A percentile compares a stretch with the other conserved stretches of the same genome.
Conservation (phyloP, 2,797 vertebrate genomes). For the Spinus pinus region DNA sequence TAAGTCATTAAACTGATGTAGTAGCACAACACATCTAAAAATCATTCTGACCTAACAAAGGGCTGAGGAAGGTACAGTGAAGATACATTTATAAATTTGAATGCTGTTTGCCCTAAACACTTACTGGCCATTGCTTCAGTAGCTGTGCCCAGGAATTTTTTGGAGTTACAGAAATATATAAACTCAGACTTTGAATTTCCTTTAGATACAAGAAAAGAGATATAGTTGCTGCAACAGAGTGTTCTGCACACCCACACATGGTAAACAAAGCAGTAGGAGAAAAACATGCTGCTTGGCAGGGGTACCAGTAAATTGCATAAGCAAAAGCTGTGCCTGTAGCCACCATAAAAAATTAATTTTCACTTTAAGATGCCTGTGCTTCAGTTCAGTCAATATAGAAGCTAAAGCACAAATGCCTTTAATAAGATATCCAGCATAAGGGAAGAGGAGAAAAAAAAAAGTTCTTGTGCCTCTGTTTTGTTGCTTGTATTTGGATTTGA, state of each 20-base stretch:
- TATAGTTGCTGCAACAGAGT: not conserved
- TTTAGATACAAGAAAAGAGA: not conserved
- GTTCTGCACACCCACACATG: not conserved
- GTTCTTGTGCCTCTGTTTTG: not conserved
- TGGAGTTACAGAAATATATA: not conserved
- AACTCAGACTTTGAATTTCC: not conserved
- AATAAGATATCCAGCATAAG: not conserved
- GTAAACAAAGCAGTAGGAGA: not conserved
- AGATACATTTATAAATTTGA: not conserved
- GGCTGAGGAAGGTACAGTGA: not conserved
- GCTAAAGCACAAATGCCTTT: not conserved
- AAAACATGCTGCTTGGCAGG: not conserved
- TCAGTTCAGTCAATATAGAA: not conserved
- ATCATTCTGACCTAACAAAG: not conserved
- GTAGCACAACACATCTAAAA: not conserved
- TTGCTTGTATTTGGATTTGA: not conserved
- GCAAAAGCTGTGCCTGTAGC: not conserved
- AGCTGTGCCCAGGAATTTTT: not conserved
- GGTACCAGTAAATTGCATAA: not conserved
- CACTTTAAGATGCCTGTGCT: not conserved
- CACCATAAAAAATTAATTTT: not conserved
- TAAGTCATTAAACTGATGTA: not conserved
- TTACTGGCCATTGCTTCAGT: not conserved
- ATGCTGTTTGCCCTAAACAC: not conserved
- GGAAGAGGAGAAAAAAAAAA: not conserved